A percentile compares a stretch with the other conserved stretches of the same genome.
Evolutionary conservation across 2,797 vertebrate species (phyloP).

Genomic region (Halcyon leucocephala): DNA sequence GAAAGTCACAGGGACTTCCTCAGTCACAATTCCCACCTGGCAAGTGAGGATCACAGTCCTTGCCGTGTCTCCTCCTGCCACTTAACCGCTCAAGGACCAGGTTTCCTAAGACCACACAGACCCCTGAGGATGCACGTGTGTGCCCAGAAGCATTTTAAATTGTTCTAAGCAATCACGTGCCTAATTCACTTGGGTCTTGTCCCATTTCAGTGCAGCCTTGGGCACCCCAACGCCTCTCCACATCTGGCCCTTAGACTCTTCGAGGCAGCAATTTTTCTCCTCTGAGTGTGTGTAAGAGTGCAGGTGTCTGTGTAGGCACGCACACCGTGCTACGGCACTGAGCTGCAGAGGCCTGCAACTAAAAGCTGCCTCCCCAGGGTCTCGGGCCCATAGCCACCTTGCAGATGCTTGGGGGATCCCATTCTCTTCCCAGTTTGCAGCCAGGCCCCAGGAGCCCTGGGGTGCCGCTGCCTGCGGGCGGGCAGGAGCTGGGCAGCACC

Average conservation of each 20-base stretch:
- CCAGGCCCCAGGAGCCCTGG: background rate
- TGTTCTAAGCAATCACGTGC: slow-evolving; percentile 33
- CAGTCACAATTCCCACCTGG: background rate
- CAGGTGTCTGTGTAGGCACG: background rate
- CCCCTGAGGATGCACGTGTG: background rate
- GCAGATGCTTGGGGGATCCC: background rate
- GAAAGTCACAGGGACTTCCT: background rate
- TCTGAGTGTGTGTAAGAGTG: background rate
- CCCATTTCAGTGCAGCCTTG: background rate
- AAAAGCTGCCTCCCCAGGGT: background rate
- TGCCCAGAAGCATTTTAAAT: slow-evolving; percentile 2
- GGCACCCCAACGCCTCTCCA: slow-evolving; percentile 13
- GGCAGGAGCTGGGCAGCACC: background rate
- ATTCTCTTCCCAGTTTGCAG: background rate
- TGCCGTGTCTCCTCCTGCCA: background rate
- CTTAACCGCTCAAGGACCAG: background rate
- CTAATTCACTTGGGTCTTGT: slow-evolving; percentile 18
- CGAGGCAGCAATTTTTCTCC: slow-evolving; percentile 28
- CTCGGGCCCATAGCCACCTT: background rate
- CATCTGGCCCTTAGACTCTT: background rate
- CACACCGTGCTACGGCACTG: background rate
- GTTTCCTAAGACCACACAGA: background rate
- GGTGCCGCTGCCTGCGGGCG: background rate
- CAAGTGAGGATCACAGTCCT: background rate
- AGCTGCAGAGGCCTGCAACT: background rate